Conservation (phyloP, 2,113 vertebrate genomes). For the Ammospiza nelsoni region DNA sequence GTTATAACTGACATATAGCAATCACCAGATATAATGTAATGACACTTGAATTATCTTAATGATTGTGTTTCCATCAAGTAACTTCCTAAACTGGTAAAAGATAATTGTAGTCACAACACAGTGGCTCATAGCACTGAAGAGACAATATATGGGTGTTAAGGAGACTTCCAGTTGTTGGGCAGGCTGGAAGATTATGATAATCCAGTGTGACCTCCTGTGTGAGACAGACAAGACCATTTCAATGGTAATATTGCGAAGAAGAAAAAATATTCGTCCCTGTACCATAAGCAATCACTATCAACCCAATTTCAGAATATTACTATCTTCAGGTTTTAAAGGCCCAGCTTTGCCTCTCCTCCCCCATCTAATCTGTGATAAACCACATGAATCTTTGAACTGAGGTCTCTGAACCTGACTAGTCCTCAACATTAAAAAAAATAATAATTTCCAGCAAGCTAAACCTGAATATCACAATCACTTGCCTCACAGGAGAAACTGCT, state of each 20-base stretch:
- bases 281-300: neutral
- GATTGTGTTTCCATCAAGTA: neutral
- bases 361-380: neutral
- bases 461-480: neutral
- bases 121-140: neutral
- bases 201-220: slow-evolving; percentile 14
- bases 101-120: neutral
- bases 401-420: neutral
- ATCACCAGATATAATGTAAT: no score
- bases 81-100: neutral
- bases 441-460: neutral
- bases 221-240: slow-evolving; percentile 37
- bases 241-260: neutral
- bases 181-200: slow-evolving; percentile 34
- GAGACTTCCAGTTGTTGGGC: neutral
- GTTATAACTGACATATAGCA: neutral
- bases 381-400: neutral
- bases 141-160: neutral
- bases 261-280: neutral
- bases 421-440: neutral
- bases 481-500: neutral
- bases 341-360: neutral
- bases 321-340: neutral
- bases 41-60: neutral
- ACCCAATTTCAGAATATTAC: neutral